Base-by-base conservation (phyloP, 2,113 vertebrate genomes). In the Tiliqua scincoides region DNA sequence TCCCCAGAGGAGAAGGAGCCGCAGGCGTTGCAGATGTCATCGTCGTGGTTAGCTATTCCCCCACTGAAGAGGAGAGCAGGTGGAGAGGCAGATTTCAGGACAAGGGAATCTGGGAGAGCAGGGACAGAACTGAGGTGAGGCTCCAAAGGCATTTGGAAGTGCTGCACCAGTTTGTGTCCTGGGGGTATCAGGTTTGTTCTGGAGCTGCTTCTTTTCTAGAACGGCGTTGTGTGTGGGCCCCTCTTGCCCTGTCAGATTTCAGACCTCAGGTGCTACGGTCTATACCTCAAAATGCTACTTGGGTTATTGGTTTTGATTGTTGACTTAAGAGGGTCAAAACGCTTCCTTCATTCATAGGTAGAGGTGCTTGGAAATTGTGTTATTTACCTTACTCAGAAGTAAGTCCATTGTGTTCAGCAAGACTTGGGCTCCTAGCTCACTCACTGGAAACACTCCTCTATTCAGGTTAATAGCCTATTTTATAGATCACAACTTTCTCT, bases 11-110 rank as follows among this genome's bases (percentile, higher is more conserved):
- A 1, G 23, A 32, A 25, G 10, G 1, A 40, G 68, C 27, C 67
- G 18, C 14, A 63, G 76, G 67, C 82, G 25, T 79, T 73, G 82
- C 87, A 84, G 87, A 73, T 84, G 82, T 72, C 68, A 23, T 3
- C 1, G n/a, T 86, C n/a, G n/a, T 86, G 23, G 37, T 48, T 15
- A 20, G 78, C 70, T 54, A 35, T 80, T 75, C 82, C 12, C 2
- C 57, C 35, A 9, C 72, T 57, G 40, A 54, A 23, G 67, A 72
- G 54, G 3, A 23, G 21, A 67, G 81, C 54, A 62, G 65, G 76
- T 52, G 78, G 40, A 35, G 74, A 48, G 59, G 67, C 86, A 52
- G 40, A 70, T 77, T 70, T 77, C 63, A n/a, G 27, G 35, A 52
- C 8, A 32, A 14, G n/a, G 32, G 82, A 70, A 6, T 12, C 79